phyloP scores from a whole-genome alignment of 2,888 invertebrate genomes.

The Pharmacophagus antenor region DNA sequence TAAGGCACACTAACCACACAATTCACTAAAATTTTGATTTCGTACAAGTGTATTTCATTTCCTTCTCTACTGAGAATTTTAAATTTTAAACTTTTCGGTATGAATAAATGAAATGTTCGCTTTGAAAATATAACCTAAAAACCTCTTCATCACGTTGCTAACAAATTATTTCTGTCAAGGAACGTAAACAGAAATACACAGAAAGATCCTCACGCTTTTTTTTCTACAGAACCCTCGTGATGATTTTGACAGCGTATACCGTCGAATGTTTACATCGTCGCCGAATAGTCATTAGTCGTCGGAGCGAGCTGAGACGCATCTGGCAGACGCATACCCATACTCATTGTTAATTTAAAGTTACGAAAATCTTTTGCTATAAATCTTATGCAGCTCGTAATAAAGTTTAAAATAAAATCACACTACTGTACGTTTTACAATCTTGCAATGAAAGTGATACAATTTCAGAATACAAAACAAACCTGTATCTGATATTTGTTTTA shows the following conservation, averaged over 20 bases:
- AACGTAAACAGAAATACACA: conserved; percentile 42
- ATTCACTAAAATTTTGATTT: no score
- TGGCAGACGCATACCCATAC: conserved; percentile 58
- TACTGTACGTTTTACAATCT: not conserved
- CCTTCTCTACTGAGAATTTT: not conserved
- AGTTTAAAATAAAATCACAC: conserved; percentile 26
- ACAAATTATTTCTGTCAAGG: conserved; percentile 28
- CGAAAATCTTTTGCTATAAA: not conserved
- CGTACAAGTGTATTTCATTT: not conserved
- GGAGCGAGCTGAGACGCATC: conserved; percentile 62
- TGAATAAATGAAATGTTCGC: not conserved
- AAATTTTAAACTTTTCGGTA: not conserved
- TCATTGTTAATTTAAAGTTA: conserved; percentile 11
- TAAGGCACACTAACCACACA: no score
- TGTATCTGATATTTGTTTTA: conserved; percentile 27
- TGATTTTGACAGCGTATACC: conserved; percentile 66
- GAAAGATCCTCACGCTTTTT: conserved; percentile 51
- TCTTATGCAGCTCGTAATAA: conserved; percentile 18
- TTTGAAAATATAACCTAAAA: not conserved
- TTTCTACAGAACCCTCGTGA: conserved; percentile 48
- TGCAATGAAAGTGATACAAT: conserved; percentile 55
- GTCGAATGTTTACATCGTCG: conserved; percentile 75
- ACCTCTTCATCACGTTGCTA: not conserved
- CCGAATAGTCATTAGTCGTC: conserved; percentile 74
- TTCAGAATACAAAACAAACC: conserved; percentile 52